phyloP scores from a whole-genome alignment of 2,888 invertebrate genomes.

The Sinhomidia bicolor region DNA sequence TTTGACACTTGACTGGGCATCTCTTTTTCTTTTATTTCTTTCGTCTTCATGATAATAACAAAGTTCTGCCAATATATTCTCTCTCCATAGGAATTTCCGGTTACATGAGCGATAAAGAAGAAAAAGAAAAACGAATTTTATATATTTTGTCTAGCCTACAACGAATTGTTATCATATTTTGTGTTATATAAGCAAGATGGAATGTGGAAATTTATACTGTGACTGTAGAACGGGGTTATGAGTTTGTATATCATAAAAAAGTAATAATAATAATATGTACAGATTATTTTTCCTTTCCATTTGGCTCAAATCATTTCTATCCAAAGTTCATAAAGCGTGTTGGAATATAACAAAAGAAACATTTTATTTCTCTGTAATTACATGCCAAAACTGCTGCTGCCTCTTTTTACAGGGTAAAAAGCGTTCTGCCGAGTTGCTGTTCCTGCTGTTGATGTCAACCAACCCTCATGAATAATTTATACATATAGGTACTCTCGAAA shows the following conservation, averaged over 20 bases:
- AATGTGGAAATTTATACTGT: no score
- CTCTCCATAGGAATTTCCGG: constrained; percentile 59
- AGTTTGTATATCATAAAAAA: no score
- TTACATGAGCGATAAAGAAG: constrained; percentile 19
- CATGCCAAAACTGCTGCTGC: neutral
- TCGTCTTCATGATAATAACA: neutral
- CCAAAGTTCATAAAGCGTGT: neutral
- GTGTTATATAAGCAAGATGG: no score
- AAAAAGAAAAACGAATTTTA: neutral
- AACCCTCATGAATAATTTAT: neutral
- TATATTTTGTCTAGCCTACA: no score
- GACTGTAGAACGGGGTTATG: no score
- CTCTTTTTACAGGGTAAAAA: neutral
- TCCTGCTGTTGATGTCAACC: neutral
- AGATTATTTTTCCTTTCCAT: no score
- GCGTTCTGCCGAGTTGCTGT: neutral
- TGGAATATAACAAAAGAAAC: neutral
- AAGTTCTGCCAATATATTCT: neutral
- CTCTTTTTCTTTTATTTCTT: no score
- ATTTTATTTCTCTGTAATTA: neutral
- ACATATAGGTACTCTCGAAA: neutral
- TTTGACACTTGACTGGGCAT: constrained; percentile 67
- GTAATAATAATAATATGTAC: no score
- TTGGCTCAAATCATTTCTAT: neutral
- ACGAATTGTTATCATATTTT: no score